Percentiles rank a stretch among this genome's conserved stretches.
These are phyloP conservation scores for Vireo altiloquus DNA, from an alignment of 2,113 vertebrate genomes.

Conservation along the genomic window DNA sequence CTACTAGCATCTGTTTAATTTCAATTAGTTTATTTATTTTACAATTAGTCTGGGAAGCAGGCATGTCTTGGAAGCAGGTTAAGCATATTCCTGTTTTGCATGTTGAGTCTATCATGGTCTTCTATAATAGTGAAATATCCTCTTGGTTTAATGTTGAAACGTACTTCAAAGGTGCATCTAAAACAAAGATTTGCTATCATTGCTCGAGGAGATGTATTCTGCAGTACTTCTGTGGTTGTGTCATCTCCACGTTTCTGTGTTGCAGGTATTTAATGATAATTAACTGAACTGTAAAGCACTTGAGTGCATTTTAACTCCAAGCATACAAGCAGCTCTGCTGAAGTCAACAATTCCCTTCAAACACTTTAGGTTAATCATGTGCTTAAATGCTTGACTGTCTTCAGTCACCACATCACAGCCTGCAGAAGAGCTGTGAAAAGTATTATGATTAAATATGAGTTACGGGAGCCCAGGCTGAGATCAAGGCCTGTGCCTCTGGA, in stretches of 20 bases:
- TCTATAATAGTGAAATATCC: neutral
- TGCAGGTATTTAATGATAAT: constrained; percentile 3
- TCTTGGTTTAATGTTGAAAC: neutral
- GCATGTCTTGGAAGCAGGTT: neutral
- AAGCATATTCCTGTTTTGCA: neutral
- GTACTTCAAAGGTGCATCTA: neutral
- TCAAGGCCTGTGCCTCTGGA: neutral
- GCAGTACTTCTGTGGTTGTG: neutral
- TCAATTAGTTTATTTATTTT: neutral
- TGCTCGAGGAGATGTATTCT: neutral
- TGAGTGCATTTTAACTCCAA: neutral
- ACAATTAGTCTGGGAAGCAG: neutral
- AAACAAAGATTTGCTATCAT: neutral
- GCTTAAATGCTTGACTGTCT: neutral
- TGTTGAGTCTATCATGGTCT: neutral
- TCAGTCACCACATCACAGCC: neutral
- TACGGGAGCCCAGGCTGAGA: neutral
- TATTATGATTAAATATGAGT: neutral
- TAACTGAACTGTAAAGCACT: neutral
- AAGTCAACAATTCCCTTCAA: neutral
- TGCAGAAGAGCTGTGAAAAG: neutral
- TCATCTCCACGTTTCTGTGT: neutral
- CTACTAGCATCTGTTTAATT: neutral
- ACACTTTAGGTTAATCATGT: constrained; percentile 1
- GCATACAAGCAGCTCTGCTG: neutral